phyloP scores from a whole-genome alignment of 2,888 invertebrate genomes.

The Creontiades dilutus region DNA sequence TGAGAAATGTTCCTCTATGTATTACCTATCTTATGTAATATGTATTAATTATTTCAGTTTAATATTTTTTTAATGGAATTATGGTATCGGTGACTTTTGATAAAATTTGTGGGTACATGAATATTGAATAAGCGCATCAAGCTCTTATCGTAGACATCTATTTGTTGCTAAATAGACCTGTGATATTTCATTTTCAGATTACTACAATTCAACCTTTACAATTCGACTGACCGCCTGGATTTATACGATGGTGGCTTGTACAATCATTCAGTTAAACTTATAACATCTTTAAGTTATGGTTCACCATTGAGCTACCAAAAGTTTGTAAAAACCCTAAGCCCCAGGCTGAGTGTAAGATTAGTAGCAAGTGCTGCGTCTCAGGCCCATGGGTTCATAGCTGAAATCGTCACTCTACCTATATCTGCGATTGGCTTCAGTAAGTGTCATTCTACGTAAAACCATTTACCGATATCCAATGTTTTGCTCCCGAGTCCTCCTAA shows the following conservation, averaged over 20 bases:
- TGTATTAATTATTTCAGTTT: too few relatives aligned
- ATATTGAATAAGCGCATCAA: too few relatives aligned
- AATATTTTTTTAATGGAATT: too few relatives aligned
- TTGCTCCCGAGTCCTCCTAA: too few relatives aligned
- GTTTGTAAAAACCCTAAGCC: constrained; percentile 86
- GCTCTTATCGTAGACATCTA: too few relatives aligned
- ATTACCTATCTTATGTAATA: background rate
- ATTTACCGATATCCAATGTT: background rate
- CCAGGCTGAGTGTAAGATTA: constrained; percentile 92
- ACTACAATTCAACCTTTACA: constrained; percentile 94
- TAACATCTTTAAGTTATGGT: constrained; percentile 78
- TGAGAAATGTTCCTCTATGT: constrained; percentile 76
- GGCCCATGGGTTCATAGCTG: constrained; percentile 97
- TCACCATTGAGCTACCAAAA: constrained; percentile 77
- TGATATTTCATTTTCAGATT: constrained; percentile 80
- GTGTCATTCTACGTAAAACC: constrained; percentile 78
- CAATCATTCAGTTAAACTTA: constrained; percentile 86
- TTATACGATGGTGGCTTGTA: constrained; percentile 96
- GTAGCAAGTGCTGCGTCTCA: constrained; percentile 97
- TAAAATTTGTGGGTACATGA: too few relatives aligned
- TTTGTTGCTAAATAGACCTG: constrained; percentile 22
- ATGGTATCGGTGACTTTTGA: too few relatives aligned
- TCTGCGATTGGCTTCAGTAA: constrained; percentile 93
- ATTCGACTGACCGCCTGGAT: constrained; percentile 91
- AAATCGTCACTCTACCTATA: constrained; percentile 95